These are phyloP conservation scores for Oreohelix idahoensis DNA, from an alignment of 1,140 invertebrate species.

Conservation along the genomic window DNA sequence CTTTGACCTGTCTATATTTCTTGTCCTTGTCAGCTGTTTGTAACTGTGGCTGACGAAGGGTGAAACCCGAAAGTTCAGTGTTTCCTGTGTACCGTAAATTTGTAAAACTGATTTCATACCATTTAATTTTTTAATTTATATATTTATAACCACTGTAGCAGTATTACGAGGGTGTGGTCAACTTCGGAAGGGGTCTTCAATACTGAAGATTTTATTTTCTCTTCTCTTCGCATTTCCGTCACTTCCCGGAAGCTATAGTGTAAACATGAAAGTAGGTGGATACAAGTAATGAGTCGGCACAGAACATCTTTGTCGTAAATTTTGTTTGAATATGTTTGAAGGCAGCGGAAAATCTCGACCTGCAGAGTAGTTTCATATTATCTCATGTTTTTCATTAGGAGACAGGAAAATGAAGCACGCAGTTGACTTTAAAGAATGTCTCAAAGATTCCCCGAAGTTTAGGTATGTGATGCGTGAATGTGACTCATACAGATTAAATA, in stretches of 20 bases:
- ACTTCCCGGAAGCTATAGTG: slow-evolving; percentile 41
- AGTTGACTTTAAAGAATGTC: slow-evolving; percentile 69
- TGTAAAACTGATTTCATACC: no score
- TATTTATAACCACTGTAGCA: no score
- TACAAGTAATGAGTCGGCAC: not conserved
- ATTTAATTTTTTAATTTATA: no score
- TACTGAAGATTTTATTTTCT: not conserved
- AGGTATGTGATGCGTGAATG: slow-evolving; percentile 51
- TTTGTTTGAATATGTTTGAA: not conserved
- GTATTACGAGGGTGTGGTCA: no score
- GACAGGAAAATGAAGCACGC: slow-evolving; percentile 52
- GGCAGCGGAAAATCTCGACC: not conserved
- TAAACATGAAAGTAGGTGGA: slow-evolving; percentile 53
- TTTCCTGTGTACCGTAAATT: no score
- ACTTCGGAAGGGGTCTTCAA: no score
- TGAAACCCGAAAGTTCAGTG: no score
- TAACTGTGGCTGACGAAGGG: no score
- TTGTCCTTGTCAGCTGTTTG: no score
- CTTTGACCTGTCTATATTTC: no score
- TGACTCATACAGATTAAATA: no score
- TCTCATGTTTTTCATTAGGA: not conserved
- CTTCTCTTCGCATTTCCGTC: not conserved
- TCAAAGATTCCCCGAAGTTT: slow-evolving; percentile 70
- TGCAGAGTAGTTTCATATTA: not conserved
- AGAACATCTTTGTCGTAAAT: no score